Conservation (phyloP, 2,797 vertebrate species). For the Pteronotus mesoamericanus region DNA sequence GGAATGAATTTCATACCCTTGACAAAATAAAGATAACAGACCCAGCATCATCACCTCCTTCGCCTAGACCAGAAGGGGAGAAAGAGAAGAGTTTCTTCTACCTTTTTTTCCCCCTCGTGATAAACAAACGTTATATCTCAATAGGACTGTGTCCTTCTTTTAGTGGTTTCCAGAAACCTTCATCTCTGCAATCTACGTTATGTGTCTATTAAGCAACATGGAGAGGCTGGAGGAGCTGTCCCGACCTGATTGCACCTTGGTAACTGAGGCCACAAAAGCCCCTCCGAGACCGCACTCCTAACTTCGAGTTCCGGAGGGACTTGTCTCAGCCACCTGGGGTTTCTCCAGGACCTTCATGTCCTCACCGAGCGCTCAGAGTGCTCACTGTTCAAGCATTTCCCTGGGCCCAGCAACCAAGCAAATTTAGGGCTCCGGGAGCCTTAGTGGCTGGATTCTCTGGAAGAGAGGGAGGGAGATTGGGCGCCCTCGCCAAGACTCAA, state of each 20-base stretch:
- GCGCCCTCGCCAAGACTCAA: too few relatives aligned
- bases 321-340: not conserved
- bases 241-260: not conserved
- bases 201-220: not conserved
- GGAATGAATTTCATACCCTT: conserved; percentile 78
- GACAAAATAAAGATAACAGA: conserved; percentile 77
- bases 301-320: not conserved
- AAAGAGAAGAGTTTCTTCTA: not conserved
- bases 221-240: not conserved
- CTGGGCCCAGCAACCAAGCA: not conserved
- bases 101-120: not conserved
- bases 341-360: not conserved
- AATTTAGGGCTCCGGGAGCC: not conserved
- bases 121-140: conserved; percentile 22
- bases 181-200: too few relatives aligned
- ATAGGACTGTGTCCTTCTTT: not conserved
- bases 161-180: not conserved
- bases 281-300: not conserved
- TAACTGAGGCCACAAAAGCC: not conserved
- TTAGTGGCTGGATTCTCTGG: not conserved
- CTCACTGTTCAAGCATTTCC: too few relatives aligned
- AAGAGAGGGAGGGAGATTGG: not conserved
- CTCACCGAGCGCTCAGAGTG: not conserved
- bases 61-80: conserved; percentile 21
- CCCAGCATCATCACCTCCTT: conserved; percentile 57